Conservation (phyloP, 2,888 invertebrate species). For the Metallyticus violacea region DNA sequence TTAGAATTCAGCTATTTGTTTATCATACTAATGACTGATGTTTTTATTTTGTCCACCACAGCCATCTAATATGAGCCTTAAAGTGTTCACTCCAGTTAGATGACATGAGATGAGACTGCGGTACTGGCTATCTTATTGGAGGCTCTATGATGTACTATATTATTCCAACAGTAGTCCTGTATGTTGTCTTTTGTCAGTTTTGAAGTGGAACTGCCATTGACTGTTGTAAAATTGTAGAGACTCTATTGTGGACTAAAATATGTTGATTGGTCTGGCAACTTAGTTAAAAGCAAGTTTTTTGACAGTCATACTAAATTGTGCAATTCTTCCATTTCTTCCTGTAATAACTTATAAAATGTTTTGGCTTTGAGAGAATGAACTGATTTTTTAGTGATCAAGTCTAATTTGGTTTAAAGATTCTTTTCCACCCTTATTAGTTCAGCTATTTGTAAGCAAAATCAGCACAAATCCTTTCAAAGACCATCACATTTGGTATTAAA, state of each 20-base stretch:
- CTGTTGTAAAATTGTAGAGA: slow-evolving; percentile 7
- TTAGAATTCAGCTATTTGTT: not conserved
- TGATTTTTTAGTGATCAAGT: not conserved
- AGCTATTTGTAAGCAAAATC: not conserved
- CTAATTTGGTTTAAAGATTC: not conserved
- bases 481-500: not conserved
- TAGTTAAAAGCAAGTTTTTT: slow-evolving; percentile 2
- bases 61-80: slow-evolving; percentile 3
- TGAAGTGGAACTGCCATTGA: not conserved
- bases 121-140: slow-evolving; percentile 16
- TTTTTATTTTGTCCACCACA: slow-evolving; percentile 15
- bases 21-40: not conserved
- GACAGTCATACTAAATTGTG: not conserved
- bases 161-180: not conserved
- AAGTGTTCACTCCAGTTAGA: not conserved
- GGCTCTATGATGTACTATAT: not conserved
- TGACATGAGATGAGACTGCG: not conserved
- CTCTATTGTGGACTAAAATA: not conserved
- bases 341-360: slow-evolving; percentile 7
- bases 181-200: not conserved
- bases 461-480: not conserved
- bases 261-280: slow-evolving; percentile 3
- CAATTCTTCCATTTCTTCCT: not conserved
- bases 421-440: not conserved
- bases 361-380: slow-evolving; percentile 6